phyloP scores from a whole-genome alignment of 2,888 invertebrate species.

The Thelaira solivaga region DNA sequence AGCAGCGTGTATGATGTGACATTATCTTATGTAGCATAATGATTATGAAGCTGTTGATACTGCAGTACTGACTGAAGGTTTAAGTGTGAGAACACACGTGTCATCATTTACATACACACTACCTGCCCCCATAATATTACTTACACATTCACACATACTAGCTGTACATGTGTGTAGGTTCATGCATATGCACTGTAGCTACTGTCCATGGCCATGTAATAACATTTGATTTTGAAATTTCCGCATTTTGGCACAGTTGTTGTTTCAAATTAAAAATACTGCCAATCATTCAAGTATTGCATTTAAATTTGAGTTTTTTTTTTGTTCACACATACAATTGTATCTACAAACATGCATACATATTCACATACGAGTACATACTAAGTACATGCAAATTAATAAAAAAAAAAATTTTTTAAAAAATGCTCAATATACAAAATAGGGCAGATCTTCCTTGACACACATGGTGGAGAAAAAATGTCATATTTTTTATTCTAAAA shows the following conservation, averaged over 20 bases:
- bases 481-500: too few species aligned
- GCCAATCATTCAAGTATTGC: conserved; percentile 52
- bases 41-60: conserved; percentile 32
- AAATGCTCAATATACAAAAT: too few species aligned
- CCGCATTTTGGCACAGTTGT: conserved; percentile 37
- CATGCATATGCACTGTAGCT: not conserved
- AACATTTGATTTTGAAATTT: conserved; percentile 58
- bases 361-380: not conserved
- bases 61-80: conserved; percentile 3
- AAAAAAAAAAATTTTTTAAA: too few species aligned
- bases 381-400: too few species aligned
- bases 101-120: conserved; percentile 4
- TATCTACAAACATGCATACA: not conserved
- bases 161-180: not conserved
- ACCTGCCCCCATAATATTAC: not conserved
- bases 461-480: too few species aligned
- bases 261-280: conserved; percentile 49
- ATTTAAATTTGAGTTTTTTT: conserved; percentile 25
- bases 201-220: not conserved
- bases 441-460: too few species aligned
- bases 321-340: not conserved
- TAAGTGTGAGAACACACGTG: conserved; percentile 20
- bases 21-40: conserved; percentile 17
- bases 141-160: not conserved
- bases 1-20: not conserved